These are phyloP conservation scores for Onychorhynchus coronatus DNA, from an alignment of 2,113 vertebrate species.

Conservation along the genomic window DNA sequence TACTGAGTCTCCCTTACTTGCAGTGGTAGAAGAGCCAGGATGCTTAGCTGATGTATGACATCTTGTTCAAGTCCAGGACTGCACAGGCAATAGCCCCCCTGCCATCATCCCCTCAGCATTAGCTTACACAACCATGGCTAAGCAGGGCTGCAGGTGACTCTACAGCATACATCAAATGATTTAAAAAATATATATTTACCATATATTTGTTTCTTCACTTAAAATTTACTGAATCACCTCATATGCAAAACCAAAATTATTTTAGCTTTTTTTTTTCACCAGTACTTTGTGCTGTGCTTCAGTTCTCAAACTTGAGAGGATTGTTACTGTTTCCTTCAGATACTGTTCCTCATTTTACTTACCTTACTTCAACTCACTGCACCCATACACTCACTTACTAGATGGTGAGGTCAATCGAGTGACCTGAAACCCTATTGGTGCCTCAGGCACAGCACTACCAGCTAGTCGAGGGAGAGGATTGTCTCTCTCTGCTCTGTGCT, in stretches of 20 bases:
- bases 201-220: background rate
- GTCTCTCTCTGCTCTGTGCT: background rate
- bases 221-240: background rate
- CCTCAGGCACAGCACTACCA: background rate
- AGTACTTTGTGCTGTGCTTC: background rate
- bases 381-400: background rate
- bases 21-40: rapidly evolving
- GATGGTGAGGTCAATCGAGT: background rate
- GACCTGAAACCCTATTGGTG: background rate
- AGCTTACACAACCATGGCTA: rapidly evolving
- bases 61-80: background rate
- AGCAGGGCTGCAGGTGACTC: background rate
- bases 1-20: background rate
- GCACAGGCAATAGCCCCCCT: rapidly evolving
- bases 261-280: background rate
- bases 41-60: rapidly evolving
- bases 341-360: background rate
- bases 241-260: background rate
- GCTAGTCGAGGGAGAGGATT: too few relatives aligned
- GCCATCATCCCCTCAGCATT: background rate
- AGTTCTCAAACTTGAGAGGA: background rate
- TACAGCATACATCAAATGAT: background rate
- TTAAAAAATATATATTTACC: background rate
- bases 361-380: background rate
- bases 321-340: background rate